phyloP scores from a whole-genome alignment of 2,113 vertebrate genomes.

The Ginglymostoma cirratum region DNA sequence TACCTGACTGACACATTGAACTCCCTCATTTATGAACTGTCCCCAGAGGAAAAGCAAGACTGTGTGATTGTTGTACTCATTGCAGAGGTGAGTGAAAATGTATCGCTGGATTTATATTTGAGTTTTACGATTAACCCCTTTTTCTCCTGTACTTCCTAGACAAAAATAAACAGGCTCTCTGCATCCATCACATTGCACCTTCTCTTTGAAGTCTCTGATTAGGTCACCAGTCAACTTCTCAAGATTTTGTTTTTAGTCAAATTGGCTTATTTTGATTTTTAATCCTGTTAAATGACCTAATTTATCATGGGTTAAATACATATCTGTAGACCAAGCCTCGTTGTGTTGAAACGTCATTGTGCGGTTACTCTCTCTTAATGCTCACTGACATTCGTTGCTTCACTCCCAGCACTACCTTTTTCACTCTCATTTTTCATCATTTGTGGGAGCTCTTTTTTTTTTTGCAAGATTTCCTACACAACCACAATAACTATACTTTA shows the following conservation, averaged over 20 bases:
- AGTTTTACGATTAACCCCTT: no score
- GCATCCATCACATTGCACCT: no score
- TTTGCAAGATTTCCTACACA: background rate
- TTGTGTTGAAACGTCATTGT: background rate
- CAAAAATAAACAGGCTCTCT: no score
- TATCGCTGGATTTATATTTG: background rate
- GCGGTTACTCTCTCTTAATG: background rate
- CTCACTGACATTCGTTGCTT: background rate
- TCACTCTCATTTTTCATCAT: background rate
- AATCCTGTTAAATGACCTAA: background rate
- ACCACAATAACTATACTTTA: background rate
- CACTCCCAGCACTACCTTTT: background rate
- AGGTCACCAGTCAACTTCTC: no score
- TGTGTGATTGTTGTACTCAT: slow-evolving; percentile 93
- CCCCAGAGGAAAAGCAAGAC: slow-evolving; percentile 82
- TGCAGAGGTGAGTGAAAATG: slow-evolving; percentile 68
- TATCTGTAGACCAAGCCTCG: background rate
- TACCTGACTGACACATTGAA: slow-evolving; percentile 92
- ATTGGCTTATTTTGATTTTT: background rate
- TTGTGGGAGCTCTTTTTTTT: background rate
- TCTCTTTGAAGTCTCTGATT: no score
- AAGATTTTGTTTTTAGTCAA: background rate
- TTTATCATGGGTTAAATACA: background rate
- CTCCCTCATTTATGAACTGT: slow-evolving; percentile 92
- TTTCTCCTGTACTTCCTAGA: no score